A percentile compares a stretch with the other conserved stretches of the same genome.
phyloP scores from a whole-genome alignment of 23 tunicate genomes.

The Trididemnum nubilum region DNA sequence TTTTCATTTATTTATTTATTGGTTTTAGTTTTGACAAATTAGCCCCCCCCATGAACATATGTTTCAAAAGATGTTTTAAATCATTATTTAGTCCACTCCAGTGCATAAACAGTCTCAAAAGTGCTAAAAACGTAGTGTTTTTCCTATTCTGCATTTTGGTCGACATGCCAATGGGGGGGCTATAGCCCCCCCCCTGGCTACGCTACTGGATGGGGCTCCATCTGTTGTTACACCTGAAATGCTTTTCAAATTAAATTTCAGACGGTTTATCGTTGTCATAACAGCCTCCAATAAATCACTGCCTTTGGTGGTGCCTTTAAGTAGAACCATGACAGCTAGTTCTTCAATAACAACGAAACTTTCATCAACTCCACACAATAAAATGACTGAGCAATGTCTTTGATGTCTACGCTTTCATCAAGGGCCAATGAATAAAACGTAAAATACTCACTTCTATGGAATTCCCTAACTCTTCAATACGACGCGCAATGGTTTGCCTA shows the following conservation, averaged over 20 bases:
- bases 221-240: slow-evolving; percentile 33
- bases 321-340: slow-evolving; percentile 7
- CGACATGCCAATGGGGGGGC: not conserved
- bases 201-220: slow-evolving; percentile 32
- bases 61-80: too few species aligned
- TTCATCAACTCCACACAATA: slow-evolving; percentile 29
- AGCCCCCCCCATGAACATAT: too few species aligned
- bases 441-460: slow-evolving; percentile 30
- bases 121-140: too few species aligned
- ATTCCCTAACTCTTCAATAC: slow-evolving; percentile 29
- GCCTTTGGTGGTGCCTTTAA: slow-evolving; percentile 46
- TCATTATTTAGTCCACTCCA: too few species aligned
- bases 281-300: slow-evolving; percentile 15
- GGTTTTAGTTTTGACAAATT: too few species aligned
- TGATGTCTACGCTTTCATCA: slow-evolving; percentile 41
- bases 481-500: slow-evolving; percentile 25
- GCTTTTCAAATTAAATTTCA: not conserved
- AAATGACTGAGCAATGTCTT: slow-evolving; percentile 24
- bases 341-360: slow-evolving; percentile 23
- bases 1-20: too few species aligned
- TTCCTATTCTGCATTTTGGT: too few species aligned
- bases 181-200: not conserved
- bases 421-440: slow-evolving; percentile 34
- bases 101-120: too few species aligned
- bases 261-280: not conserved